Percentiles rank a stretch among this genome's conserved stretches.
These are phyloP conservation scores for Hylaeus volcanicus DNA, from an alignment of 1,140 invertebrate species.

Conservation along the genomic window DNA sequence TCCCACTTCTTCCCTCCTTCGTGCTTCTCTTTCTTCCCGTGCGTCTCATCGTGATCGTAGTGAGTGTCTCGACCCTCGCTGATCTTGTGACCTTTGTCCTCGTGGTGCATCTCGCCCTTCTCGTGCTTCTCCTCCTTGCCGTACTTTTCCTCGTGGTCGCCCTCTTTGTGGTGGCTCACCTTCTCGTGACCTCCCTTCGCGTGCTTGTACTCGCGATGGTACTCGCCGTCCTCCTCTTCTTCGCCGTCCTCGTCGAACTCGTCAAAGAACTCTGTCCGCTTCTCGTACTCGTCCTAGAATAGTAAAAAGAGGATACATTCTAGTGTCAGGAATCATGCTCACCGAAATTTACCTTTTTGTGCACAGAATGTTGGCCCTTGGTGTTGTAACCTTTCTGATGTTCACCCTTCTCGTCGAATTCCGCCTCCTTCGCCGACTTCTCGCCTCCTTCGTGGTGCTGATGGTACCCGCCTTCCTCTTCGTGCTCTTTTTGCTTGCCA, in stretches of 20 bases:
- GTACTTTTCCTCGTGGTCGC: constrained; percentile 80
- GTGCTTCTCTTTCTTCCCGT: constrained; percentile 79
- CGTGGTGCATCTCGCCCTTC: constrained; percentile 82
- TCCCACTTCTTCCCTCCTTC: constrained; percentile 82
- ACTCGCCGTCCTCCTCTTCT: constrained; percentile 74
- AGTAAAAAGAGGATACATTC: background rate
- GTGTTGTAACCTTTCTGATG: constrained; percentile 80
- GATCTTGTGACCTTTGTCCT: constrained; percentile 82
- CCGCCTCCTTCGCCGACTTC: constrained; percentile 72
- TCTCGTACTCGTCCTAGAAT: constrained; percentile 79
- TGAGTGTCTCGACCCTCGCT: constrained; percentile 82
- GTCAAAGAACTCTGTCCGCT: constrained; percentile 81
- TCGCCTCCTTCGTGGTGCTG: constrained; percentile 72
- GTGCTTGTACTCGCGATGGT: constrained; percentile 70
- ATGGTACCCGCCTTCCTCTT: constrained; percentile 75
- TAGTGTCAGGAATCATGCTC: background rate
- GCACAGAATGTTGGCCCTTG: constrained; percentile 79
- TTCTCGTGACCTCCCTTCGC: constrained; percentile 79
- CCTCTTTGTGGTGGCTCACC: constrained; percentile 78
- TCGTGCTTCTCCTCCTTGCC: constrained; percentile 82
- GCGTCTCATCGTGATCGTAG: constrained; percentile 77
- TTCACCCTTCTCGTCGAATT: constrained; percentile 77
- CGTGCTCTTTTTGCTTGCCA: constrained; percentile 74
- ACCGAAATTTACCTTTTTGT: constrained; percentile 75
- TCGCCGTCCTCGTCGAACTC: constrained; percentile 79